Conservation (phyloP, 2,888 invertebrate species). For the Drosophila mettleri region DNA sequence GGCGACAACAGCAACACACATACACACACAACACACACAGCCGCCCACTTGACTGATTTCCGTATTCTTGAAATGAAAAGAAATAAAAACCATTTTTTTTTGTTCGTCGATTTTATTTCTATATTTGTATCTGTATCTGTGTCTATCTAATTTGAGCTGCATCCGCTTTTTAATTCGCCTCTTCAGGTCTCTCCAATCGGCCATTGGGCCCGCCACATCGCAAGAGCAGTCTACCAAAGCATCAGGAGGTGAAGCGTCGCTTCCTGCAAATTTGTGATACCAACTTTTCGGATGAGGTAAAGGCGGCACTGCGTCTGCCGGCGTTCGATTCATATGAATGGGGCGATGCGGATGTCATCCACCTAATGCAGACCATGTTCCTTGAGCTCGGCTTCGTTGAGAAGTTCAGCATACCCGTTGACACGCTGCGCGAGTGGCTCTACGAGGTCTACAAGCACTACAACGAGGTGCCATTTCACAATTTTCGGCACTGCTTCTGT, state of each 20-base stretch:
- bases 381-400: constrained; percentile 90
- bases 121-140: constrained; percentile 11
- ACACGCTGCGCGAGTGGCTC: constrained; percentile 89
- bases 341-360: constrained; percentile 92
- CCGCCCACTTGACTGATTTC: constrained; percentile 51
- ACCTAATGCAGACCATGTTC: constrained; percentile 93
- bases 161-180: constrained; percentile 3
- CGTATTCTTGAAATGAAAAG: constrained; percentile 25
- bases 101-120: neutral
- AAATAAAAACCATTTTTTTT: neutral
- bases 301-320: constrained; percentile 84
- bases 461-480: constrained; percentile 94
- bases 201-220: constrained; percentile 85
- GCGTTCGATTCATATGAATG: constrained; percentile 93
- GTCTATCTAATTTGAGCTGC: constrained; percentile 15
- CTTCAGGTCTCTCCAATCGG: constrained; percentile 84
- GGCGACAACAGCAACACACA: constrained; percentile 14
- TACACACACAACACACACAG: constrained; percentile 12
- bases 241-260: constrained; percentile 85
- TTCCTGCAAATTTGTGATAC: constrained; percentile 85
- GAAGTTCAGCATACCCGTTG: constrained; percentile 91
- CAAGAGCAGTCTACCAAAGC: constrained; percentile 85
- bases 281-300: constrained; percentile 85
- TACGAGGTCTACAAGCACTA: constrained; percentile 92
- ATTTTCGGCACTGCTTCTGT: constrained; percentile 94